Evolutionary conservation across 2,113 vertebrate species (phyloP).

Genomic region (Symphodus melops): DNA sequence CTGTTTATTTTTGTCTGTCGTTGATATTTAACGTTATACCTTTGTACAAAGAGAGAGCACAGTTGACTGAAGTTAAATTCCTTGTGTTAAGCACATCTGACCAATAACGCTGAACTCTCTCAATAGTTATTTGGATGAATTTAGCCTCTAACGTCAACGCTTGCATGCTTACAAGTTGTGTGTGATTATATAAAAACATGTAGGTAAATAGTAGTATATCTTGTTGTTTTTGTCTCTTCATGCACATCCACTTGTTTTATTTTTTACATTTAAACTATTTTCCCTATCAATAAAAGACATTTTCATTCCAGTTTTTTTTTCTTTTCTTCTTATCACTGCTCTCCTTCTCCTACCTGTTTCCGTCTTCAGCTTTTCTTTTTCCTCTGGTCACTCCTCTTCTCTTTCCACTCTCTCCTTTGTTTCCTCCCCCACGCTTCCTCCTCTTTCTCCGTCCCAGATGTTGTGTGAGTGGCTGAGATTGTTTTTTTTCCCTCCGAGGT

Average conservation of each 20-base stretch:
- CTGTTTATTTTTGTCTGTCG: no score
- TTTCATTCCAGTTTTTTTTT: no score
- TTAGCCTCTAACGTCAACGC: background rate
- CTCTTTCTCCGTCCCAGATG: constrained; percentile 19
- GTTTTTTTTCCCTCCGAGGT: constrained; percentile 3
- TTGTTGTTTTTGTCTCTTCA: background rate
- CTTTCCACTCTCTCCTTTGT: constrained; percentile 48
- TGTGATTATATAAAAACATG: no score
- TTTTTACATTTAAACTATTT: background rate
- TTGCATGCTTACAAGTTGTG: no score
- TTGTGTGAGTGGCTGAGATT: constrained; percentile 19
- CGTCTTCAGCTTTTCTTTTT: constrained; percentile 17
- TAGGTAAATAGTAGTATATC: background rate
- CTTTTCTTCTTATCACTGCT: background rate
- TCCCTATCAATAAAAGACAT: no score
- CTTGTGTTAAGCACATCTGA: no score
- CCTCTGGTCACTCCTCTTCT: constrained; percentile 53
- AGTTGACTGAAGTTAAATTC: no score
- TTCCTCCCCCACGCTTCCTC: constrained; percentile 35
- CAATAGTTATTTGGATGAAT: background rate
- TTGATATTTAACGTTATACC: no score
- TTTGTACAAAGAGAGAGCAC: no score
- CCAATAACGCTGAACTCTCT: no score
- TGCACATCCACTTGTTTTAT: background rate
- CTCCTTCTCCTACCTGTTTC: constrained; percentile 62